A percentile compares a stretch with the other conserved stretches of the same genome.
phyloP scores from a whole-genome alignment of 2,113 vertebrate genomes.

The Cyprinodon variegatus region DNA sequence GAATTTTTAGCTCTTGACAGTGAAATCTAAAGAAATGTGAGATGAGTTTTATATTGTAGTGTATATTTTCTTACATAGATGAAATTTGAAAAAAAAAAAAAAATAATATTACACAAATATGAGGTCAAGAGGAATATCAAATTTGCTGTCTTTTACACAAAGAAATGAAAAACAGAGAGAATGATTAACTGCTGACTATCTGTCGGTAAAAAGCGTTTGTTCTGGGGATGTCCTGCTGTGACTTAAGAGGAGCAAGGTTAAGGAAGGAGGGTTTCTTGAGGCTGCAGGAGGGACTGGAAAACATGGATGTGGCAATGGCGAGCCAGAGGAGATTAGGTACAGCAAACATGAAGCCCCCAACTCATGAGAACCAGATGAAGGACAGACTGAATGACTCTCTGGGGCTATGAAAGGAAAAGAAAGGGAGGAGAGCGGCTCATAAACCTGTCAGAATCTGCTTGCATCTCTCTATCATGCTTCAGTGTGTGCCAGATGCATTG shows the following conservation, averaged over 20 bases:
- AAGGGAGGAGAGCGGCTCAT: conserved; percentile 63
- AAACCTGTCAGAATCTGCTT: conserved; percentile 72
- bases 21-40: no score
- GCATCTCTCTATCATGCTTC: conserved; percentile 68
- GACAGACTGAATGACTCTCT: conserved; percentile 66
- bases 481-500: conserved; percentile 56
- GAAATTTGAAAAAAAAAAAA: background rate
- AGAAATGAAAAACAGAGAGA: background rate
- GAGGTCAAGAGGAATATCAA: background rate
- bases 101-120: background rate
- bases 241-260: conserved; percentile 56
- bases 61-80: no score
- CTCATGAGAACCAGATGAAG: conserved; percentile 80
- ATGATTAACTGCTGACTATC: conserved; percentile 37
- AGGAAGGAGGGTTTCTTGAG: conserved; percentile 19
- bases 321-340: conserved; percentile 40
- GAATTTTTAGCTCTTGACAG: no score
- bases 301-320: conserved; percentile 26
- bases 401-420: conserved; percentile 62
- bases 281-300: conserved; percentile 16
- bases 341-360: conserved; percentile 46
- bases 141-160: background rate
- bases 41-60: no score
- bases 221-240: conserved; percentile 61
- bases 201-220: conserved; percentile 59